Evolutionary conservation across 2,113 vertebrate genomes (phyloP).

Genomic region (Pica pica): DNA sequence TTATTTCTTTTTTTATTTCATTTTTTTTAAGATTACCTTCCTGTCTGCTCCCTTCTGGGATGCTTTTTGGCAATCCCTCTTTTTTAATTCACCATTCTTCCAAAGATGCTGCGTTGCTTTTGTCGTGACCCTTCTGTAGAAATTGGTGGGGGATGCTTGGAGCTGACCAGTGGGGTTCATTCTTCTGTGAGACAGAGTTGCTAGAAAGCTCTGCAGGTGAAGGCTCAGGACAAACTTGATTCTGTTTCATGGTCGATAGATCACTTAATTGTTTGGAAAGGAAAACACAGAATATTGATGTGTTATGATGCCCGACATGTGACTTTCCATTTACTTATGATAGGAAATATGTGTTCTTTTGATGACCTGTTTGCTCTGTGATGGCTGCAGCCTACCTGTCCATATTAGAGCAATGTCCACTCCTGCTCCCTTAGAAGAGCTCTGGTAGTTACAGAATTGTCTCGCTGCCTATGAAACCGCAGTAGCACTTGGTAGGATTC

Average conservation of each 20-base stretch:
- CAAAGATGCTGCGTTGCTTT: neutral
- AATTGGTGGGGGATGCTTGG: neutral
- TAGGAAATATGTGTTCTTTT: neutral
- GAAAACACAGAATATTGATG: neutral
- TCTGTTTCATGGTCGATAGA: neutral
- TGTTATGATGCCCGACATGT: neutral
- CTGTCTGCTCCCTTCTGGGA: neutral
- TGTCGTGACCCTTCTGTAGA: neutral
- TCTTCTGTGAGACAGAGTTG: neutral
- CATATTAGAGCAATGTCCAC: neutral
- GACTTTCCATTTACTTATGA: neutral
- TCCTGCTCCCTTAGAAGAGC: slow-evolving; percentile 37
- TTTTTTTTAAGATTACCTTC: neutral
- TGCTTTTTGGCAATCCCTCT: neutral
- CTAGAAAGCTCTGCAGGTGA: neutral
- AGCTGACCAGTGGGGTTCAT: neutral
- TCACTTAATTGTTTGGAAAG: neutral
- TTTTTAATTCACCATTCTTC: neutral
- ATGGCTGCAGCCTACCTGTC: neutral
- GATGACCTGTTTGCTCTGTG: neutral
- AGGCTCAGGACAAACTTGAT: neutral
- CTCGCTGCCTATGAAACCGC: neutral
- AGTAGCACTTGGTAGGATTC: neutral
- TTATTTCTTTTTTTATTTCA: fast-evolving
- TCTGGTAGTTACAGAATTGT: neutral